These are phyloP conservation scores for Xiphophorus birchmanni DNA, from an alignment of 2,797 vertebrate genomes.

Conservation along the genomic window DNA sequence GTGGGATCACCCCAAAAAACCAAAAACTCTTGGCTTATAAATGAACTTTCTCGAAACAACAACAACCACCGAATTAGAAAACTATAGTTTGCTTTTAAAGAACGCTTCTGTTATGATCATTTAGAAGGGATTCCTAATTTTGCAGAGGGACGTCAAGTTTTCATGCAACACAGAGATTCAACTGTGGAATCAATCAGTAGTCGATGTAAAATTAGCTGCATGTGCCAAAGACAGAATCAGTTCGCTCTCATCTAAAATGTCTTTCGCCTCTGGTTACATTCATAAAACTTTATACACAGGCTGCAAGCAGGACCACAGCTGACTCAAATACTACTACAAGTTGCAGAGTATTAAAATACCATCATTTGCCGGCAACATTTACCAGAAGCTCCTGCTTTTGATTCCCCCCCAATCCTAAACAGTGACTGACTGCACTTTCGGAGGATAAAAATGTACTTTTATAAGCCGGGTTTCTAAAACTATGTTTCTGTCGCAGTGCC, in stretches of 20 bases:
- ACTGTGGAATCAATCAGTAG: constrained; percentile 9
- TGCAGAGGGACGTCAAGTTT: neutral
- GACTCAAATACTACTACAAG: constrained; percentile 45
- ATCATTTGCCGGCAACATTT: neutral
- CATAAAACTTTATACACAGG: constrained; percentile 53
- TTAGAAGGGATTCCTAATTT: neutral
- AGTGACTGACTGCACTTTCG: neutral
- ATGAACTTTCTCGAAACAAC: neutral
- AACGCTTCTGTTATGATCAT: neutral
- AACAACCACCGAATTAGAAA: neutral
- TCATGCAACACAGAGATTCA: neutral
- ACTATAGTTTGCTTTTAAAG: neutral
- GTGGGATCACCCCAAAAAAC: neutral
- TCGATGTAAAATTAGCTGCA: constrained; percentile 38
- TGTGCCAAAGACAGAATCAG: constrained; percentile 26
- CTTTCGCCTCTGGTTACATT: constrained; percentile 58
- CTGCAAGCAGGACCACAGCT: constrained; percentile 42
- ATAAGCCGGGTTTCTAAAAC: neutral
- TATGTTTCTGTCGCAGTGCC: neutral
- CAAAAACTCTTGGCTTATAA: neutral
- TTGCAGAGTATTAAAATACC: constrained; percentile 3
- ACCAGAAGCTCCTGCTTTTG: neutral
- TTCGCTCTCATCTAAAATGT: constrained; percentile 45
- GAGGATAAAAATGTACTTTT: neutral
- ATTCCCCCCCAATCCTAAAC: neutral